A percentile compares a stretch with the other conserved stretches of the same genome.
Conservation (phyloP, 2,888 invertebrate genomes). For the Caenorhabditis sulstoni region DNA sequence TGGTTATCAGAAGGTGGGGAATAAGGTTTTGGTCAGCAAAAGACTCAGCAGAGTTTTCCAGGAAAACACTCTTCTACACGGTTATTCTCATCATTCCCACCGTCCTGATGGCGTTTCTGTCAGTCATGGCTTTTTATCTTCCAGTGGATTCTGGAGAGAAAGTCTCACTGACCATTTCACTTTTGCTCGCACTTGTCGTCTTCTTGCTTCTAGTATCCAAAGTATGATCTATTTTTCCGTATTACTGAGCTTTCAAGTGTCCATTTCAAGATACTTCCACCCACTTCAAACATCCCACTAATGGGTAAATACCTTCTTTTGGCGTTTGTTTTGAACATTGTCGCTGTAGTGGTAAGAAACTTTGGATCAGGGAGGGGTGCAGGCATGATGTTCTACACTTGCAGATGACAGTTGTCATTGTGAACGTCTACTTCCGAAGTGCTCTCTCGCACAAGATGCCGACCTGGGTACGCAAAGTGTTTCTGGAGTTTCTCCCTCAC, state of each 20-base stretch:
- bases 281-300: conserved; percentile 96
- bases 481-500: conserved; percentile 87
- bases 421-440: conserved; percentile 97
- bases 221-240: conserved; percentile 34
- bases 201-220: conserved; percentile 98
- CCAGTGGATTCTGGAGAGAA: conserved; percentile 96
- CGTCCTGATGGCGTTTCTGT: conserved; percentile 96
- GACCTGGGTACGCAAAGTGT: conserved; percentile 91
- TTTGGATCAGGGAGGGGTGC: neutral
- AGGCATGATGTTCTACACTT: conserved; percentile 20
- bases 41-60: no score
- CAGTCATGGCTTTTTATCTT: conserved; percentile 92
- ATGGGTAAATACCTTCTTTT: conserved; percentile 99
- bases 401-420: conserved; percentile 72
- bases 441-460: conserved; percentile 99
- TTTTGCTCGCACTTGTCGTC: conserved; percentile 98
- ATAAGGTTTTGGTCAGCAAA: no score
- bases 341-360: conserved; percentile 92
- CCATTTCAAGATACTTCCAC: conserved; percentile 88
- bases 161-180: conserved; percentile 87
- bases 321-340: conserved; percentile 98
- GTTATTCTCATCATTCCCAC: conserved; percentile 99
- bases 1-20: conserved; percentile 76
- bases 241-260: neutral
- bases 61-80: conserved; percentile 98